Evolutionary conservation across 2,888 invertebrate genomes (phyloP).

Genomic region (Tachina grossa): DNA sequence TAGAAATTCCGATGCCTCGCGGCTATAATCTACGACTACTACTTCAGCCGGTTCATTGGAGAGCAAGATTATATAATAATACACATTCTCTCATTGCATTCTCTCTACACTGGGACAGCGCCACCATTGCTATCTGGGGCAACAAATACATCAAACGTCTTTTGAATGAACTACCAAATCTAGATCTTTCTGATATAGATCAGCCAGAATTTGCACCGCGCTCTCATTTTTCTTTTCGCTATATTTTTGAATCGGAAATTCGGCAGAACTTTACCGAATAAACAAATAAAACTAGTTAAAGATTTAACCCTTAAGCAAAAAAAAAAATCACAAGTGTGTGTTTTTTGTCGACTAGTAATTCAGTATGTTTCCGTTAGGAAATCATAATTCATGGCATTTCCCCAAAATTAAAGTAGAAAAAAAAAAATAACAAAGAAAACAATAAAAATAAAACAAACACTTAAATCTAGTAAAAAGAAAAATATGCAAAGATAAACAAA

Average conservation of each 20-base stretch:
- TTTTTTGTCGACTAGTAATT: constrained; percentile 69
- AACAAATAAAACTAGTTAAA: constrained; percentile 31
- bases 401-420: constrained; percentile 67
- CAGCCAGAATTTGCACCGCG: too few relatives aligned
- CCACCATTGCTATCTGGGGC: too few relatives aligned
- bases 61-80: too few relatives aligned
- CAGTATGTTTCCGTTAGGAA: constrained; percentile 80
- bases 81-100: too few relatives aligned
- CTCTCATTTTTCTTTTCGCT: too few relatives aligned
- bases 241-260: not conserved
- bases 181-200: too few relatives aligned
- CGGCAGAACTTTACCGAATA: constrained; percentile 71
- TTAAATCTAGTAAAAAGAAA: constrained; percentile 60
- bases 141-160: too few relatives aligned
- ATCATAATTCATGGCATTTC: constrained; percentile 79
- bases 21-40: too few relatives aligned
- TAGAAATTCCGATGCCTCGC: too few relatives aligned
- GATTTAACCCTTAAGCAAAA: constrained; percentile 78
- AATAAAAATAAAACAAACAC: constrained; percentile 72
- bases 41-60: too few relatives aligned
- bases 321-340: constrained; percentile 54
- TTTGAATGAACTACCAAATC: too few relatives aligned
- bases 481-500: constrained; percentile 54
- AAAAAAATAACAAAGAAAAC: constrained; percentile 66
- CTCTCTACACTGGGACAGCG: too few relatives aligned